A percentile compares a stretch with the other conserved stretches of the same genome.
phyloP scores from a whole-genome alignment of 2,113 vertebrate species.

The Cinclus mexicanus region DNA sequence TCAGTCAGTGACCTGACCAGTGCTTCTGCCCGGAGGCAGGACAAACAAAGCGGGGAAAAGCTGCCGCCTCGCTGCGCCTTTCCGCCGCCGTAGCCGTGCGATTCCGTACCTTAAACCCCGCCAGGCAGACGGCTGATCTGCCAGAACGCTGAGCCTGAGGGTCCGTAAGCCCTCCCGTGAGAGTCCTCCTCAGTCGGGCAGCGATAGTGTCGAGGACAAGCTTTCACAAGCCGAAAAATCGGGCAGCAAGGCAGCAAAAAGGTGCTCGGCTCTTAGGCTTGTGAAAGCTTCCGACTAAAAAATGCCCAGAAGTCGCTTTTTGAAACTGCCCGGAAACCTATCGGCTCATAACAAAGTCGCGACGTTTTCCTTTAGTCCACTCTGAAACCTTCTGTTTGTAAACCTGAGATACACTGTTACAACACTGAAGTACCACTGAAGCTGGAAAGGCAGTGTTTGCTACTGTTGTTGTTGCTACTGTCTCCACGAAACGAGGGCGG shows the following conservation, averaged over 20 bases:
- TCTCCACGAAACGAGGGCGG: rapidly evolving
- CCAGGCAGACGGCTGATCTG: neutral
- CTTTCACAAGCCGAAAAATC: neutral
- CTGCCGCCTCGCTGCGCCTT: no score
- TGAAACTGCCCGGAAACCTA: neutral
- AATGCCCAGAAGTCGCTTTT: neutral
- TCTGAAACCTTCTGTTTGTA: neutral
- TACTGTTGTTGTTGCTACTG: neutral
- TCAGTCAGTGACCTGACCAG: no score
- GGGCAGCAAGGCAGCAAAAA: neutral
- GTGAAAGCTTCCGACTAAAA: neutral
- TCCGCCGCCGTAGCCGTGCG: neutral
- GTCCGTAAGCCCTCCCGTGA: neutral
- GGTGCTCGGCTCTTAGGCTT: neutral
- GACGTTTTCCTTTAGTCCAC: neutral
- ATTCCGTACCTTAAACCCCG: neutral
- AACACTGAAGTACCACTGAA: no score
- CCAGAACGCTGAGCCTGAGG: neutral
- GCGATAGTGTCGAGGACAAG: neutral
- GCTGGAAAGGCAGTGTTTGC: neutral
- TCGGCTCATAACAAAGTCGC: neutral
- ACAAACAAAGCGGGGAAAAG: neutral
- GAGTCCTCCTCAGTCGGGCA: neutral
- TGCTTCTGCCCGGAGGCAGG: neutral
- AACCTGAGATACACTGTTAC: no score